Evolutionary conservation across 2,113 vertebrate genomes (phyloP), one percentile per base, ranked within the genome.

Genomic region (Chionis minor): DNA sequence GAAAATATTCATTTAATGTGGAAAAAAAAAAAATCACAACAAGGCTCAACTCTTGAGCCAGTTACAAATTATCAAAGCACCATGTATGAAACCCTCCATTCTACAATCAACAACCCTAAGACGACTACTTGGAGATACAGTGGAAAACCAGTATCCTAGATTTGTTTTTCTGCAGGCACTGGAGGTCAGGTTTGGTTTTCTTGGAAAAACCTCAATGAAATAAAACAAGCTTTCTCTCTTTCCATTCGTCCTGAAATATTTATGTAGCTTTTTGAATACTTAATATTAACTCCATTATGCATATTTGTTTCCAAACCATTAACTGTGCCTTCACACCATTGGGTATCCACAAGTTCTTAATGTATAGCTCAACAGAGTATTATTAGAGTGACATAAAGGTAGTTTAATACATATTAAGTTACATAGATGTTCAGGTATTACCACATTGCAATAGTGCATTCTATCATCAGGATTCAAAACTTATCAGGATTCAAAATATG

Each of bases 11-110:
- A 8, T 59, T n/a, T 72, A 47, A 42, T 16, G 6, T 14, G 10
- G 4, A 70, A 26, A 44, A 32, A 44, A 32, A 44, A 62, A 82
- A 27, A 35, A 17, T 23, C 27, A 30, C 3, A n/a, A 13, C 22
- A 55, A 38, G 2, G 11, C 12, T 61, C 12, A 67, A 3, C 72
- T 75, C 8, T 33, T 61, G 14, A 85, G 12, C 17, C 35, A 42
- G 9, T 66, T 62, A 56, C 26, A 78, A 79, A 78, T n/a, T 59
- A 54, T 5, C 6, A 84, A 78, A 58, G 24, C 9, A 86, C 32
- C 3, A 12, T 44, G 8, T 4, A 19, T 22, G 73, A 81, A 81
- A 26, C 3, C 6, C 7, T 4, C 2, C 2, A 24, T 9, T 28
- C 2, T 24, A 15, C 9, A 56, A 62, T 56, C 33, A 73, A 20